Conservation (phyloP, 2,888 invertebrate genomes). For the Beris chalybata region DNA sequence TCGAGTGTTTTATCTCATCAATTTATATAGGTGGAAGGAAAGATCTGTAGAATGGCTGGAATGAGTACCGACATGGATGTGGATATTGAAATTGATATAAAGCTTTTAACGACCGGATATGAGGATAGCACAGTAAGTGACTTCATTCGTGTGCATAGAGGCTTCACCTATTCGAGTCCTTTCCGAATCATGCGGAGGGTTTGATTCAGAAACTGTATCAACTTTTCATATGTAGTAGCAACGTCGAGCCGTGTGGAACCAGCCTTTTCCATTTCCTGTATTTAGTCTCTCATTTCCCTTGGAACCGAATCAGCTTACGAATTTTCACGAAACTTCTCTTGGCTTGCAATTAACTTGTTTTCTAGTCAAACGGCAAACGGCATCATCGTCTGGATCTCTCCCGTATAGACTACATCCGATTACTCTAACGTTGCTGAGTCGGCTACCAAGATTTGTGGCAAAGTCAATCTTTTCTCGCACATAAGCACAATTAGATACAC, state of each 20-base stretch:
- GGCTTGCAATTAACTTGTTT: constrained; percentile 19
- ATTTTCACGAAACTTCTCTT: constrained; percentile 13
- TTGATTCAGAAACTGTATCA: constrained; percentile 2
- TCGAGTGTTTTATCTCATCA: too few relatives aligned
- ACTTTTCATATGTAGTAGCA: constrained; percentile 6
- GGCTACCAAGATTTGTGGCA: too few relatives aligned
- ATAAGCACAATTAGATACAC: too few relatives aligned
- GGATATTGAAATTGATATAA: constrained; percentile 56
- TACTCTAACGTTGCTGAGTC: too few relatives aligned
- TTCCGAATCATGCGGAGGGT: neutral
- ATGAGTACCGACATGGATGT: constrained; percentile 47
- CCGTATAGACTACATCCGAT: too few relatives aligned
- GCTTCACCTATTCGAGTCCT: constrained; percentile 4
- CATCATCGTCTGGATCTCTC: too few relatives aligned
- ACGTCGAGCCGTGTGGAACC: neutral
- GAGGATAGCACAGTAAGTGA: constrained; percentile 56
- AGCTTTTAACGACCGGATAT: constrained; percentile 55
- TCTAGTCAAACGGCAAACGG: neutral
- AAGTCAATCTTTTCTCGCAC: too few relatives aligned
- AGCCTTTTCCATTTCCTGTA: constrained; percentile 34
- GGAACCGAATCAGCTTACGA: neutral
- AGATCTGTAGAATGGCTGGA: constrained; percentile 4
- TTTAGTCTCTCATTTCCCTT: constrained; percentile 25
- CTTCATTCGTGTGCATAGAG: neutral
- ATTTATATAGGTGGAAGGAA: too few relatives aligned